Conservation (phyloP, 2,888 invertebrate species). For the Synanthedon myopaeformis region DNA sequence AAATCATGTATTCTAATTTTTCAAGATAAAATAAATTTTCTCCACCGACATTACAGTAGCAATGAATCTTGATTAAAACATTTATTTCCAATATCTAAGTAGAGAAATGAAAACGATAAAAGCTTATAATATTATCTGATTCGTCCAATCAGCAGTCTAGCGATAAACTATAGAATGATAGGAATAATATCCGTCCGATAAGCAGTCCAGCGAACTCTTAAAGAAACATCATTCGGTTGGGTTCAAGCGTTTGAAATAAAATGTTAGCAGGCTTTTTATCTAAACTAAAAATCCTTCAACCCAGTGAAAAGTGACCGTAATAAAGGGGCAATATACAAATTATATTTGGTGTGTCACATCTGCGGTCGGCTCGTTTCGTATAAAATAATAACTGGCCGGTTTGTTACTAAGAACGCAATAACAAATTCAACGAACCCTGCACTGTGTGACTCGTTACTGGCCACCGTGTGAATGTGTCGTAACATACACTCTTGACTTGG, state of each 20-base stretch:
- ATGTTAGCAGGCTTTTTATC: neutral
- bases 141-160: too few relatives aligned
- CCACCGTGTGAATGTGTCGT: constrained; percentile 65
- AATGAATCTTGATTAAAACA: too few relatives aligned
- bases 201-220: too few relatives aligned
- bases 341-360: constrained; percentile 42
- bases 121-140: too few relatives aligned
- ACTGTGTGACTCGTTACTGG: constrained; percentile 55
- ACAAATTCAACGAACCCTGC: constrained; percentile 69
- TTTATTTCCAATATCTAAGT: too few relatives aligned
- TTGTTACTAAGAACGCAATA: constrained; percentile 64
- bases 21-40: too few relatives aligned
- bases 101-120: too few relatives aligned
- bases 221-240: too few relatives aligned
- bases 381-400: constrained; percentile 56
- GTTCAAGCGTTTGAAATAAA: neutral
- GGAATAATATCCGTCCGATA: too few relatives aligned
- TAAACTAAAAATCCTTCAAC: neutral
- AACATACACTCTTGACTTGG: constrained; percentile 47
- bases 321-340: constrained; percentile 36
- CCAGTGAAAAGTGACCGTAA: neutral
- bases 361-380: constrained; percentile 44
- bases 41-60: too few relatives aligned
- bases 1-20: too few relatives aligned
- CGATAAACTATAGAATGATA: too few relatives aligned